phyloP scores from a whole-genome alignment of 2,113 vertebrate species.

The Epinephelus fuscoguttatus region DNA sequence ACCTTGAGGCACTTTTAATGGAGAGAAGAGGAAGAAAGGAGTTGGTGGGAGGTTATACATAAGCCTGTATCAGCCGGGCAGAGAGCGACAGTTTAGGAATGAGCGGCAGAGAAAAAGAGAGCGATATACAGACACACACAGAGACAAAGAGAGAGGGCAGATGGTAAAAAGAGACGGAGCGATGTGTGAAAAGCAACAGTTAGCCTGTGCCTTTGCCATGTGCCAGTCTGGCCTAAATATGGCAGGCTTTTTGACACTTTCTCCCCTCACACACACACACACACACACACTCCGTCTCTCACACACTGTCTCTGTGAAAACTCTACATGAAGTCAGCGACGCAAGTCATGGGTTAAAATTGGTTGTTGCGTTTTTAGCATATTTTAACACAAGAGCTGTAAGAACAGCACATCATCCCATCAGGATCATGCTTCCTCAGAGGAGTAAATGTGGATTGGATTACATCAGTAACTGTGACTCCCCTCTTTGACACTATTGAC shows the following conservation, averaged over 20 bases:
- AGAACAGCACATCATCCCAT: constrained; percentile 24
- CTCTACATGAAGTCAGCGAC: neutral
- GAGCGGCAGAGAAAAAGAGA: constrained; percentile 4
- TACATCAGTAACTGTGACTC: constrained; percentile 16
- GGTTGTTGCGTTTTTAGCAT: constrained; percentile 22
- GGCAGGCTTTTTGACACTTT: constrained; percentile 68
- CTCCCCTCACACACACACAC: constrained; percentile 12
- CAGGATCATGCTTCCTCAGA: constrained; percentile 5
- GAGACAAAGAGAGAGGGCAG: constrained; percentile 68
- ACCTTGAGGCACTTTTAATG: constrained; percentile 63
- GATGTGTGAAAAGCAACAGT: constrained; percentile 75
- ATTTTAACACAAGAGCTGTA: constrained; percentile 38
- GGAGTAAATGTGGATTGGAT: constrained; percentile 16
- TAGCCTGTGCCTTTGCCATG: constrained; percentile 56
- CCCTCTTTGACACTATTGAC: constrained; percentile 11
- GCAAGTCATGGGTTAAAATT: constrained; percentile 37
- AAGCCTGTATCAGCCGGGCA: constrained; percentile 34
- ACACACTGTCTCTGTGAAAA: constrained; percentile 24
- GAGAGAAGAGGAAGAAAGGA: constrained; percentile 47
- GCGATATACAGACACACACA: constrained; percentile 31
- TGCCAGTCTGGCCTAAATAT: constrained; percentile 76
- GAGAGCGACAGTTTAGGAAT: constrained; percentile 41
- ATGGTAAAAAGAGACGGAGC: constrained; percentile 59
- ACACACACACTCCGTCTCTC: constrained; percentile 6
- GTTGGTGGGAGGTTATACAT: constrained; percentile 45